Base-by-base conservation (phyloP, 2,113 vertebrate genomes). In the Cryptomyrus ogoouensis region DNA sequence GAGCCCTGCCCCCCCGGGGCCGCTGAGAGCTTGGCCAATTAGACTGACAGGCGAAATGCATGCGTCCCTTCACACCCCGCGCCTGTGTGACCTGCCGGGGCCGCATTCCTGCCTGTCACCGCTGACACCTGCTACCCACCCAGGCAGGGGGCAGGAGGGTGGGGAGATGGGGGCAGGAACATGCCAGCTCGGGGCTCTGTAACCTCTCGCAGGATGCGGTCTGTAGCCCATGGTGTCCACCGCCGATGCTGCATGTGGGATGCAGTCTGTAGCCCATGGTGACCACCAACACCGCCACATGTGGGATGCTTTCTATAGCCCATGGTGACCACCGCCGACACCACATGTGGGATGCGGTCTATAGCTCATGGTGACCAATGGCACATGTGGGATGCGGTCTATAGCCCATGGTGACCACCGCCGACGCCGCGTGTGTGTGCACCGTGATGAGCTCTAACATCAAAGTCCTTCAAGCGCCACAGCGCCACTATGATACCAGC, bases 51-150 rank as follows among this genome's bases (percentile, higher is more conserved):
- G 86, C 91, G 90, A 93, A 90, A 39, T 89, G 83, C 58, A 89
- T 88, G 66, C 87, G 80, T 94, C 92, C 91, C 53, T 91, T 93
- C 91, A 92, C 94, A 94, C 91, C 80, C 35, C 84, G 77, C 49
- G 74, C 74, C 90, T 89, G 49, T 89, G 58, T 19, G 89, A 46
- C n/a, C 80, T 49, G 58, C 27, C 31, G 13, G 21, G 15, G 39
- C 74, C 21, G 21, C 89, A 90, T 90, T 91, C 83, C 88, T 58
- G n/a, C 12, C 88, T 66, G 66, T 88, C 91, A 89, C 27, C 39
- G n/a, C 46, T 13, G 83, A 91, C 91, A 91, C 91, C 91, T 89
- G 91, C 70, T 46, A 62, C 62, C 24, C 47, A 83, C 46, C 56
- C 89, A 4, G 80, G 24, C 50, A 13, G 88, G 24, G 46, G 66